Conservation (phyloP, 1,140 invertebrate genomes). For the Frieseomelitta varia region DNA sequence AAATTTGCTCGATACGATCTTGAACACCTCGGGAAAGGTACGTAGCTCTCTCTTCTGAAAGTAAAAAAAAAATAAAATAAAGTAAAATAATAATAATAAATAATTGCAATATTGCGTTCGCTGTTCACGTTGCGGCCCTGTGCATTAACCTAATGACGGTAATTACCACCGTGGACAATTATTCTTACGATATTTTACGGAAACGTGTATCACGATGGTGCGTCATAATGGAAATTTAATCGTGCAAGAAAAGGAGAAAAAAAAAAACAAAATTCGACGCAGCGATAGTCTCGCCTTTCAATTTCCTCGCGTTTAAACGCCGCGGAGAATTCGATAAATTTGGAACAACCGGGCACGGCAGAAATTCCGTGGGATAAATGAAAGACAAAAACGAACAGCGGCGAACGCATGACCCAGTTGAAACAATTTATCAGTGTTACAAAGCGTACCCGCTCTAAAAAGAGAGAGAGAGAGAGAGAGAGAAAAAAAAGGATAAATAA, state of each 20-base stretch:
- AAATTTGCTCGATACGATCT: not conserved
- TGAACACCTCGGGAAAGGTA: not conserved
- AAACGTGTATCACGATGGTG: not conserved
- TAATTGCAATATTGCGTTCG: not conserved
- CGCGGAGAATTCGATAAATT: slow-evolving; percentile 14
- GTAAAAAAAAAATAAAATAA: not conserved
- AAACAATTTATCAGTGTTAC: slow-evolving; percentile 42
- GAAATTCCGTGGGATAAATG: slow-evolving; percentile 16
- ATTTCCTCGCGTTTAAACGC: slow-evolving; percentile 5
- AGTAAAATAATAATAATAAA: not conserved
- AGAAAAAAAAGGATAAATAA: slow-evolving; percentile 43
- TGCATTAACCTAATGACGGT: not conserved
- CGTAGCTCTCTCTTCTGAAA: too few relatives aligned
- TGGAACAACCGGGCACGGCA: not conserved
- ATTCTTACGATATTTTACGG: slow-evolving; percentile 1
- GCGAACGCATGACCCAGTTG: slow-evolving; percentile 17
- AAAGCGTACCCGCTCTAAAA: slow-evolving; percentile 20
- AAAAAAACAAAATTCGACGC: not conserved
- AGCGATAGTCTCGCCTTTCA: not conserved
- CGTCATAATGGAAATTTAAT: not conserved
- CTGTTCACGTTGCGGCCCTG: not conserved
- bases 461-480: too few relatives aligned
- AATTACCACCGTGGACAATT: not conserved
- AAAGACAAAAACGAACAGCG: slow-evolving; percentile 17
- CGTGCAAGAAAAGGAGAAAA: not conserved